phyloP scores from a whole-genome alignment of 2,888 invertebrate species.

The Rhyacophila evoluta region DNA sequence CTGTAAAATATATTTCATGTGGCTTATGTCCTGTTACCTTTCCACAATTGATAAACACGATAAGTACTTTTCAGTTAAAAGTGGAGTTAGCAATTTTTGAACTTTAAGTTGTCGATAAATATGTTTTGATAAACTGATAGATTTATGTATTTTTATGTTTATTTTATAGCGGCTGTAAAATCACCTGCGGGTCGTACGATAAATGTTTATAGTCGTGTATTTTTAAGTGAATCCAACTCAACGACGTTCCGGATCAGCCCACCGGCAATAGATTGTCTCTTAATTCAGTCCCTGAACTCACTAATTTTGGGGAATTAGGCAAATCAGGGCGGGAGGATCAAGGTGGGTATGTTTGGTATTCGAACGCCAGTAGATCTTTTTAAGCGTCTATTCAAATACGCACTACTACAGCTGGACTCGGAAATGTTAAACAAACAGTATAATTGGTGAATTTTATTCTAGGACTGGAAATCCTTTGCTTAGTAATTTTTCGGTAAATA shows the following conservation, averaged over 20 bases:
- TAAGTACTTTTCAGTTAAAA: no score
- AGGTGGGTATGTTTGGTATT: slow-evolving; percentile 4
- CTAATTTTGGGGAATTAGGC: background rate
- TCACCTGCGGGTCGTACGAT: slow-evolving; percentile 14
- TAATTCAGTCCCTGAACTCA: slow-evolving; percentile 7
- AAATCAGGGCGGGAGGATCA: slow-evolving; percentile 1
- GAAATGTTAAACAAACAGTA: slow-evolving; percentile 3
- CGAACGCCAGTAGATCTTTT: background rate
- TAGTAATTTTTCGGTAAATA: slow-evolving; percentile 3
- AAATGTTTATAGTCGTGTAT: background rate
- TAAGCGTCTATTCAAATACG: background rate
- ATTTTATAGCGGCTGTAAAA: slow-evolving; percentile 2
- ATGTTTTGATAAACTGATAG: background rate
- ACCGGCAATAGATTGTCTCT: background rate
- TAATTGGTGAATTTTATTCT: slow-evolving; percentile 24
- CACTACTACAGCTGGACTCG: background rate
- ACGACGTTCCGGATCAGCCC: background rate
- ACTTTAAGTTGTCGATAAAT: no score
- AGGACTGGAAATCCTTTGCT: background rate
- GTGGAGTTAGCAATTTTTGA: no score
- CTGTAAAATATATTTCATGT: no score
- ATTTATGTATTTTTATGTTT: background rate
- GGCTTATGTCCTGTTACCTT: no score
- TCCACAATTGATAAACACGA: no score
- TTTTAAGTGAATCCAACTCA: background rate